Conservation (phyloP, 1,140 invertebrate genomes). For the Ips typographus region DNA sequence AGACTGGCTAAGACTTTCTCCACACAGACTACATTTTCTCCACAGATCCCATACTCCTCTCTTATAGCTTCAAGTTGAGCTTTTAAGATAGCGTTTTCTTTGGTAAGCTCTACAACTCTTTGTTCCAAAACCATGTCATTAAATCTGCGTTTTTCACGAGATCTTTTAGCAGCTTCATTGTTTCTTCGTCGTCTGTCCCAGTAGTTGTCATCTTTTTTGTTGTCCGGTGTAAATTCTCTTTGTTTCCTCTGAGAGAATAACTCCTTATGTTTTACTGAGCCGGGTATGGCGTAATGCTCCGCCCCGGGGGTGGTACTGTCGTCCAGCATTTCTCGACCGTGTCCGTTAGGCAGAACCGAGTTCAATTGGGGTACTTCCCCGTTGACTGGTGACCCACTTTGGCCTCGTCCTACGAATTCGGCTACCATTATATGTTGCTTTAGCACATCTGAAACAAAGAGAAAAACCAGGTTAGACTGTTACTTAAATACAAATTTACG, state of each 20-base stretch:
- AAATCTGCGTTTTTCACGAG: slow-evolving; percentile 90
- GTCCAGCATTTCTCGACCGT: slow-evolving; percentile 51
- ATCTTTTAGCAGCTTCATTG: slow-evolving; percentile 95
- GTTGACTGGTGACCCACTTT: slow-evolving; percentile 66
- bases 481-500: slow-evolving; percentile 1
- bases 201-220: slow-evolving; percentile 95
- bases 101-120: slow-evolving; percentile 88
- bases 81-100: slow-evolving; percentile 91
- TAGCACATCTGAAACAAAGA: slow-evolving; percentile 61
- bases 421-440: slow-evolving; percentile 82
- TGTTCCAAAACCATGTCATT: slow-evolving; percentile 97
- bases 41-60: slow-evolving; percentile 90
- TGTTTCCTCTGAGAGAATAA: slow-evolving; percentile 88
- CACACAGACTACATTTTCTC: slow-evolving; percentile 79
- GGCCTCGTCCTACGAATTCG: slow-evolving; percentile 75
- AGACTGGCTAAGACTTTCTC: slow-evolving; percentile 84
- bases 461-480: slow-evolving; percentile 27
- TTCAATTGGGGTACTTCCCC: slow-evolving; percentile 64
- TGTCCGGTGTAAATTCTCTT: slow-evolving; percentile 94
- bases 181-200: slow-evolving; percentile 94
- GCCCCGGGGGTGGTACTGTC: slow-evolving; percentile 47
- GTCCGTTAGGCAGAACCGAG: slow-evolving; percentile 58
- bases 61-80: slow-evolving; percentile 90
- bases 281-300: slow-evolving; percentile 52
- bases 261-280: slow-evolving; percentile 67